Conservation (phyloP, 2,113 vertebrate species). For the Lampris incognitus region DNA sequence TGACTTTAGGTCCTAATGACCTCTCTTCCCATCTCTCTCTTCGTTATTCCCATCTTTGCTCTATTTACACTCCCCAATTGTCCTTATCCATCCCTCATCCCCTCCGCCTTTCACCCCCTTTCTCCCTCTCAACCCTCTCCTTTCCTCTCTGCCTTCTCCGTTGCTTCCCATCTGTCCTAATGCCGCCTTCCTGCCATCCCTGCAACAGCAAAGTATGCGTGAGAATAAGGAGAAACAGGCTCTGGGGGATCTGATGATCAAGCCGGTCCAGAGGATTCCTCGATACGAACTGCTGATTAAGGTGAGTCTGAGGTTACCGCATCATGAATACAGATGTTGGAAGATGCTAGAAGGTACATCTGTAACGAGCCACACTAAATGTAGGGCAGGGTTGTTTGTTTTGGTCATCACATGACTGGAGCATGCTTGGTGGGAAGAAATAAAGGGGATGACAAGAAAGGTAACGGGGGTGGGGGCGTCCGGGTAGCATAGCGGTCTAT, state of each 20-base stretch:
- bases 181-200: neutral
- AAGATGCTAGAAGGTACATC: too few species aligned
- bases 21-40: neutral
- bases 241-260: conserved; percentile 97
- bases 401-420: too few species aligned
- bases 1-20: neutral
- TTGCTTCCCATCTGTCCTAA: neutral
- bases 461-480: too few species aligned
- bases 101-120: neutral
- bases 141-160: conserved; percentile 9
- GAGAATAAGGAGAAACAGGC: conserved; percentile 99
- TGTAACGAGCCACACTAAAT: too few species aligned
- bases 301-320: conserved; percentile 73
- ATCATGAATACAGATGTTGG: too few species aligned
- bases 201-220: conserved; percentile 93
- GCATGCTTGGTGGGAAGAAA: too few species aligned
- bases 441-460: too few species aligned
- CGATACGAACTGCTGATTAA: conserved; percentile 98
- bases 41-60: neutral
- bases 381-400: too few species aligned
- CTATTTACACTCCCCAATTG: neutral
- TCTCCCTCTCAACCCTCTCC: neutral
- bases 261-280: conserved; percentile 97
- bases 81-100: neutral
- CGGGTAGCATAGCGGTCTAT: too few species aligned